These are phyloP conservation scores for Hafferia zeledoni DNA, from an alignment of 2,797 vertebrate species.

Conservation along the genomic window DNA sequence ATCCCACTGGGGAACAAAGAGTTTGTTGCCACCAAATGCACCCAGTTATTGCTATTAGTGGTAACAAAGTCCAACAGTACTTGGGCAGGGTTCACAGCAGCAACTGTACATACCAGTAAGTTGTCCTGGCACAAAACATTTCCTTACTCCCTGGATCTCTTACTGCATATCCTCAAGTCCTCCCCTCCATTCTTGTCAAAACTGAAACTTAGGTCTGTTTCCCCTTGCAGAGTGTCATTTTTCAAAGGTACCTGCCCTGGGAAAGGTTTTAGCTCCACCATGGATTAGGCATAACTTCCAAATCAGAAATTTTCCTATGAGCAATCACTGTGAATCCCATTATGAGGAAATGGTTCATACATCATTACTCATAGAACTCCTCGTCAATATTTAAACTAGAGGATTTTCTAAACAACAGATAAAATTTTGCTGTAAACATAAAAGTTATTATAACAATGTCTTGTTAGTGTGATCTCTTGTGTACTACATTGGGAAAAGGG, in stretches of 20 bases:
- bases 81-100: background rate
- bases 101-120: background rate
- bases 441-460: background rate
- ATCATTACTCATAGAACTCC: background rate
- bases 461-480: background rate
- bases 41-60: background rate
- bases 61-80: background rate
- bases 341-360: background rate
- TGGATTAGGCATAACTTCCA: background rate
- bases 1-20: background rate
- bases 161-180: background rate
- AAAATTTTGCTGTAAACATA: background rate
- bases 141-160: background rate
- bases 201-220: background rate
- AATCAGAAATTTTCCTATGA: background rate
- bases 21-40: fast-evolving
- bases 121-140: background rate
- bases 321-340: background rate
- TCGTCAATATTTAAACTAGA: background rate
- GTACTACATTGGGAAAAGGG: background rate
- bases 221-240: background rate
- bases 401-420: background rate
- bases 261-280: background rate
- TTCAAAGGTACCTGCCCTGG: background rate
- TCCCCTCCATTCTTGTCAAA: background rate